phyloP scores from a whole-genome alignment of 2,888 invertebrate genomes.

The Smittia aterrima region DNA sequence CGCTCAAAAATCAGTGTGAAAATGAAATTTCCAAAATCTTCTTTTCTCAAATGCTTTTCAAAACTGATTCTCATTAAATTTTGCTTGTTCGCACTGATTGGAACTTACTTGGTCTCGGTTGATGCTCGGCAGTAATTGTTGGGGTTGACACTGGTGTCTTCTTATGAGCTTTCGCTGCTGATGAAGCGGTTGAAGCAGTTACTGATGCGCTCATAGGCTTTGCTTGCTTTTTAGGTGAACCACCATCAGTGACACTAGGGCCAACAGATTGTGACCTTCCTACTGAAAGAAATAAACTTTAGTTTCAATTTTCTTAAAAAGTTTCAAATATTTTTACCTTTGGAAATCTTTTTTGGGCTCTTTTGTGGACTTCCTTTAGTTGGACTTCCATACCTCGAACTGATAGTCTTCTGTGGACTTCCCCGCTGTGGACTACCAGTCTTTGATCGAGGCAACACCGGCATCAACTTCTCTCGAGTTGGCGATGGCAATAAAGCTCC shows the following conservation, averaged over 20 bases:
- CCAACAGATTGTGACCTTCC: conserved; percentile 71
- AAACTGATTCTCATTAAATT: neutral
- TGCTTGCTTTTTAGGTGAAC: conserved; percentile 73
- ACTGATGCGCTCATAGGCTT: conserved; percentile 57
- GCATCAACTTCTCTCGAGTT: conserved; percentile 69
- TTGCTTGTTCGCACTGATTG: neutral
- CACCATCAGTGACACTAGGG: conserved; percentile 59
- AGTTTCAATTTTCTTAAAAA: conserved; percentile 15
- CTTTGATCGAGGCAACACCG: conserved; percentile 58
- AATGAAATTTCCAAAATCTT: neutral
- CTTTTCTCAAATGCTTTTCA: neutral
- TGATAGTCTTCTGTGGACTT: conserved; percentile 54
- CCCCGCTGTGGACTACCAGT: conserved; percentile 50
- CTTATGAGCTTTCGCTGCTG: conserved; percentile 63
- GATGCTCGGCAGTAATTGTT: conserved; percentile 55
- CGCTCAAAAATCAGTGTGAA: neutral
- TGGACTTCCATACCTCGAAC: conserved; percentile 54
- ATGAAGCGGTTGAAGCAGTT: conserved; percentile 55
- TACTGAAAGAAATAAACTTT: conserved; percentile 46
- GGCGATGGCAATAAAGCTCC: conserved; percentile 68
- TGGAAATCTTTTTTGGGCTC: conserved; percentile 59
- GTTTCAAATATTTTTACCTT: conserved; percentile 46
- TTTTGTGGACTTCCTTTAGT: conserved; percentile 58
- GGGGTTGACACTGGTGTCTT: conserved; percentile 61
- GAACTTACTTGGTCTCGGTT: conserved; percentile 70